Evolutionary conservation across 1,140 invertebrate species (phyloP).

Genomic region (Euglossa dilemma): DNA sequence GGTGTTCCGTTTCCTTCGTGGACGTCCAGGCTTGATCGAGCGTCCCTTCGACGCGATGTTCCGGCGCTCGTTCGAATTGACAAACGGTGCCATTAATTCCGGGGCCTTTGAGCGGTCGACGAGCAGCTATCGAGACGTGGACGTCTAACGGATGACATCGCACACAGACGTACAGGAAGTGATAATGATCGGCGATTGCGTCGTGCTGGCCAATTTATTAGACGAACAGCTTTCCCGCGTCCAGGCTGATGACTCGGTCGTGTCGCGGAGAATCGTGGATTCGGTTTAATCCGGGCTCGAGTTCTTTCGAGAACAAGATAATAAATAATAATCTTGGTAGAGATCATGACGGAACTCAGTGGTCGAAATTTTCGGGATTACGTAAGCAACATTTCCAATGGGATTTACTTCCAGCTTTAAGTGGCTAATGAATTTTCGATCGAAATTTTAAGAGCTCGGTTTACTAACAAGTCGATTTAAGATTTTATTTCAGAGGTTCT

Average conservation of each 20-base stretch:
- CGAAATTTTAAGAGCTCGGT: too few species aligned
- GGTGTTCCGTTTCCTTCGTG: conserved; percentile 28
- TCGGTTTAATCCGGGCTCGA: background rate
- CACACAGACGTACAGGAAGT: background rate
- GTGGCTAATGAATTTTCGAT: too few species aligned
- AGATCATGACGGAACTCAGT: too few species aligned
- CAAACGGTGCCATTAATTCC: conserved; percentile 60
- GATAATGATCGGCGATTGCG: conserved; percentile 39
- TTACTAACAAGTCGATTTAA: too few species aligned
- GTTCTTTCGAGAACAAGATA: too few species aligned
- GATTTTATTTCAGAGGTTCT: too few species aligned
- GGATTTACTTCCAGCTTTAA: too few species aligned
- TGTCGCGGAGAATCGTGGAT: background rate
- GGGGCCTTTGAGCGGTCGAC: conserved; percentile 39
- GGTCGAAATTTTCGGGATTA: too few species aligned
- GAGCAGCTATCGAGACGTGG: conserved; percentile 34
- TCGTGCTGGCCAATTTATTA: conserved; percentile 21
- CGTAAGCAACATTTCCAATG: too few species aligned
- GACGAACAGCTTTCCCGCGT: background rate
- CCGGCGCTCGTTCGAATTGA: conserved; percentile 40
- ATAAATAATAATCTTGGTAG: too few species aligned
- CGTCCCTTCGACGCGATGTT: conserved; percentile 6
- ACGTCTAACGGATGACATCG: conserved; percentile 54
- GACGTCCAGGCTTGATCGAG: background rate
- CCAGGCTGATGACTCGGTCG: too few species aligned